Percentiles rank a stretch among this genome's conserved stretches.
phyloP scores from a whole-genome alignment of 2,113 vertebrate species.

The Vicugna pacos region DNA sequence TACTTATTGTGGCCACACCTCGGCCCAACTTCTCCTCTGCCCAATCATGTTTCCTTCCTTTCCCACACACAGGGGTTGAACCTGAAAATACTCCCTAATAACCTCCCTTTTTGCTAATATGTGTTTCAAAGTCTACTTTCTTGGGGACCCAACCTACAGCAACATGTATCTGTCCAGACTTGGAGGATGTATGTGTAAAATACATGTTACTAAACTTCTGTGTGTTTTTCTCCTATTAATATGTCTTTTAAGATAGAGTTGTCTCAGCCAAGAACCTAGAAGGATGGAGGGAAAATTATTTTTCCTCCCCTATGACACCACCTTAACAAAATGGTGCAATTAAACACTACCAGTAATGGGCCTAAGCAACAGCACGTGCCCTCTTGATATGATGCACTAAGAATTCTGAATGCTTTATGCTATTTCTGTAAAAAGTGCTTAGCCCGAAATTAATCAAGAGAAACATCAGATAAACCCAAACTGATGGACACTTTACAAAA shows the following conservation, averaged over 20 bases:
- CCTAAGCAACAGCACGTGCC: background rate
- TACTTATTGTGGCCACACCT: background rate
- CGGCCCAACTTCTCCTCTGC: background rate
- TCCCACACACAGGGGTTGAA: background rate
- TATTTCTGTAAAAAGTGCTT: background rate
- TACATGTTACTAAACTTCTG: background rate
- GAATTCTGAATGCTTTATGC: slow-evolving; percentile 4
- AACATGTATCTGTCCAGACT: background rate
- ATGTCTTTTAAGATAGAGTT: background rate
- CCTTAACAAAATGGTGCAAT: background rate
- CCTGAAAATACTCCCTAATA: background rate
- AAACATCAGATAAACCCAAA: slow-evolving; percentile 35
- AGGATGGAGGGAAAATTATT: background rate
- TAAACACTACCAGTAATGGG: background rate
- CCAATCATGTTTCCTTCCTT: background rate
- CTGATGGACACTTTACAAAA: background rate
- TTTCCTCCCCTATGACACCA: background rate
- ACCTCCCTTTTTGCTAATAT: background rate
- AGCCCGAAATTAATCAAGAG: background rate
- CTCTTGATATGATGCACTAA: background rate
- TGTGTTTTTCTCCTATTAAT: background rate
- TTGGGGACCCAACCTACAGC: background rate
- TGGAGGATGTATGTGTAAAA: background rate
- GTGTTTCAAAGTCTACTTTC: background rate
- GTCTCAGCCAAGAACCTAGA: background rate